These are phyloP conservation scores for Eupithecia centaureata DNA, from an alignment of 2,888 invertebrate species.

Conservation along the genomic window DNA sequence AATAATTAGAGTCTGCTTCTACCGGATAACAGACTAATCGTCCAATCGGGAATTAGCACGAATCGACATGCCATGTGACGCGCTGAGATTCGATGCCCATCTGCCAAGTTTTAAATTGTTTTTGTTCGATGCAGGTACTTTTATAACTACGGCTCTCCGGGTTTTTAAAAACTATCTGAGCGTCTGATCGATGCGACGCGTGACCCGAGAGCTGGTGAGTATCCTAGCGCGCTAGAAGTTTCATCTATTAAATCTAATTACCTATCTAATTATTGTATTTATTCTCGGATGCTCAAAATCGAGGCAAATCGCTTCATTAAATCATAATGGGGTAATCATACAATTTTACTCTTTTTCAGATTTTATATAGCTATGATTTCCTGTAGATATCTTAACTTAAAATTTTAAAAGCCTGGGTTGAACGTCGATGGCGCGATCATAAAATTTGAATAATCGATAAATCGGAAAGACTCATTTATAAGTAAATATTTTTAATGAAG, in stretches of 20 bases:
- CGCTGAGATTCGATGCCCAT: not conserved
- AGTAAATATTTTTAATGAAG: conserved; percentile 1
- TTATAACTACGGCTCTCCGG: too few species aligned
- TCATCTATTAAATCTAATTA: not conserved
- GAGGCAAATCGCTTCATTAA: not conserved
- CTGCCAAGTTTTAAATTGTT: too few species aligned
- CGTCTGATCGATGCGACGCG: not conserved
- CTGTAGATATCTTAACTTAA: not conserved
- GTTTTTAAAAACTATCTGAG: too few species aligned
- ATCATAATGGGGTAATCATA: not conserved
- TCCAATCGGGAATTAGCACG: conserved; percentile 16
- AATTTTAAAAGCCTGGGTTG: not conserved
- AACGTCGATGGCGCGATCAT: not conserved
- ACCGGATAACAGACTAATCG: conserved; percentile 44
- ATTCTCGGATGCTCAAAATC: not conserved
- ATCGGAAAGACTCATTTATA: not conserved
- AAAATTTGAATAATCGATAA: not conserved
- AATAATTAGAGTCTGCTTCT: conserved; percentile 57
- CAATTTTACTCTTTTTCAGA: not conserved
- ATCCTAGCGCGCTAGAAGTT: too few species aligned
- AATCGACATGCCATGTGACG: not conserved
- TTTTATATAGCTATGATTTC: not conserved
- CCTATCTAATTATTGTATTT: not conserved
- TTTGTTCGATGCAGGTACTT: too few species aligned
- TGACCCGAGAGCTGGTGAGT: too few species aligned